Conservation (phyloP, 2,888 invertebrate genomes). For the Hololepta plana region DNA sequence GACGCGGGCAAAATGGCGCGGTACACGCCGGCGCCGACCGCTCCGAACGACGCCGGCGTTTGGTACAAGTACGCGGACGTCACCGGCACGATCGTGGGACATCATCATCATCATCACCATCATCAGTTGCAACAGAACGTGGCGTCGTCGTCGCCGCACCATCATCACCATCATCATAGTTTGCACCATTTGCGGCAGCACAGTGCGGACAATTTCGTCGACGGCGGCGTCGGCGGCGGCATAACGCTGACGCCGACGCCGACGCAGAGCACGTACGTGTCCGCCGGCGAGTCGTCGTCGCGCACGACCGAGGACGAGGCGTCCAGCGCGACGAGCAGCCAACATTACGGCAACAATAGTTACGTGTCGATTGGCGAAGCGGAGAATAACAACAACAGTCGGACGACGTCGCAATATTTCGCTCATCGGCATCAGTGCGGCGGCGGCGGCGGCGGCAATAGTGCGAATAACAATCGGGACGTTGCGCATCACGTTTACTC, state of each 20-base stretch:
- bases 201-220: no score
- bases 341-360: constrained; percentile 49
- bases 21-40: constrained; percentile 58
- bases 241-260: constrained; percentile 36
- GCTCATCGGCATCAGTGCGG: constrained; percentile 11
- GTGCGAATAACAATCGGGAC: not conserved
- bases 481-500: constrained; percentile 26
- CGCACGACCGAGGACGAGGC: constrained; percentile 35
- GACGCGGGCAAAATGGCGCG: constrained; percentile 31
- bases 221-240: no score
- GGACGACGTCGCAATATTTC: constrained; percentile 24
- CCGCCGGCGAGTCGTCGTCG: constrained; percentile 34
- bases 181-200: constrained; percentile 29
- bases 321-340: constrained; percentile 32
- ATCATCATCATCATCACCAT: constrained; percentile 16
- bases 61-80: constrained; percentile 55
- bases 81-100: constrained; percentile 39
- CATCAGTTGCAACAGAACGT: constrained; percentile 10
- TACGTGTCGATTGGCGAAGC: constrained; percentile 50
- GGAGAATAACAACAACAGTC: no score
- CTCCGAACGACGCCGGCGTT: constrained; percentile 37
- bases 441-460: not conserved
- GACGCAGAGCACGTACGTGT: constrained; percentile 38
- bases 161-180: not conserved
- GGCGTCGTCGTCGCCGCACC: constrained; percentile 27